Evolutionary conservation across 1,140 invertebrate genomes (phyloP).

Genomic region (Sarcophaga peregrina): DNA sequence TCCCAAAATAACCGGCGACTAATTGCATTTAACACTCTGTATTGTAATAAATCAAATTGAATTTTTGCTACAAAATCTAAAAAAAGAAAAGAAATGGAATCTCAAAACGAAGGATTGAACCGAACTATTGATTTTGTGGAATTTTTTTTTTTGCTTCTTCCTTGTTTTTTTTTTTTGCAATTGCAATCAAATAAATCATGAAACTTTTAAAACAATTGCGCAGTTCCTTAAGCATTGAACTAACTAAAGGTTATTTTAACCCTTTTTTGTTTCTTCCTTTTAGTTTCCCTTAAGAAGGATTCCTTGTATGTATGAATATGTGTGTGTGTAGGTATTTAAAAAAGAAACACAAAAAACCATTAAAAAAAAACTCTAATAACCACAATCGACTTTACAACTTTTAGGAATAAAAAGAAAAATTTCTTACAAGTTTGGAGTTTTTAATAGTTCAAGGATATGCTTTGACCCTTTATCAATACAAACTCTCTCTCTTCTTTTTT

Average conservation of each 20-base stretch:
- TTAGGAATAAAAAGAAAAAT: neutral
- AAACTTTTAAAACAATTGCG: neutral
- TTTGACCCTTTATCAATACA: constrained; percentile 18
- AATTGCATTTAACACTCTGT: constrained; percentile 13
- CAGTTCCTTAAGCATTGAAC: neutral
- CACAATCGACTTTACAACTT: neutral
- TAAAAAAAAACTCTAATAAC: neutral
- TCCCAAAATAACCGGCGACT: neutral
- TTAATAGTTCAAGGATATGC: neutral
- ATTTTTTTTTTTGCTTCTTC: neutral
- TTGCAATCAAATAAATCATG: too few relatives aligned
- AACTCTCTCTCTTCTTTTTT: neutral
- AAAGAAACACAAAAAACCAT: too few relatives aligned
- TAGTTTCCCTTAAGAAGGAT: neutral
- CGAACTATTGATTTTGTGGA: too few relatives aligned
- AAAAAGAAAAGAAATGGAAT: neutral
- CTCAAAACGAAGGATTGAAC: too few relatives aligned
- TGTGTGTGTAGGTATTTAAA: too few relatives aligned
- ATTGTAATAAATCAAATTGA: constrained; percentile 4
- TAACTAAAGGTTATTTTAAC: neutral
- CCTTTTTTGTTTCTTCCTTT: neutral
- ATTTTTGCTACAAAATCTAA: neutral
- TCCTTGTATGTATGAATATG: neutral
- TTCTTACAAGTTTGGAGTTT: neutral
- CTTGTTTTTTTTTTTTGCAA: neutral